Percentiles rank a stretch among this genome's conserved stretches.
Evolutionary conservation across 2,797 vertebrate genomes (phyloP).

Genomic region (Buceros bicornis): DNA sequence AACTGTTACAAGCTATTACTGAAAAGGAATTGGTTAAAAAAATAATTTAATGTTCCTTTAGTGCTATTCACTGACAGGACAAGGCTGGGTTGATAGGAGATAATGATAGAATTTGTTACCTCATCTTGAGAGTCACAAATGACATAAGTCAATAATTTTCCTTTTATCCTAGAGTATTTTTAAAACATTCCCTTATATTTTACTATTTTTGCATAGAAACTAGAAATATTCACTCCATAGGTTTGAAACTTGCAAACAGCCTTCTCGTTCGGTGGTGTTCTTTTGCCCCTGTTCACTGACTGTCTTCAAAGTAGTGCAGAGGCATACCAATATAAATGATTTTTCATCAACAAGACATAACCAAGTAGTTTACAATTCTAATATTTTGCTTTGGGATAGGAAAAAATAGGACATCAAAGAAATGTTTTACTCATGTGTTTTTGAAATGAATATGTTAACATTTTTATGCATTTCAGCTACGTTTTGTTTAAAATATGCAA

Average conservation of each 20-base stretch:
- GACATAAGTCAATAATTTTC: neutral
- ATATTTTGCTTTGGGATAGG: neutral
- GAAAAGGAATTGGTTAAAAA: neutral
- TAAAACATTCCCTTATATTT: neutral
- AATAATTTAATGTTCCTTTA: neutral
- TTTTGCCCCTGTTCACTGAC: neutral
- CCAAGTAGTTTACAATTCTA: neutral
- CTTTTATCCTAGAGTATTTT: neutral
- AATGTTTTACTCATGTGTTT: neutral
- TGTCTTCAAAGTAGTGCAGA: neutral
- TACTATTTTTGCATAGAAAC: neutral
- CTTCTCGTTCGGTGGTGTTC: neutral
- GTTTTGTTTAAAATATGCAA: conserved; percentile 5
- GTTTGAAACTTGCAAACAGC: neutral
- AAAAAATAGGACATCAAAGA: conserved; percentile 11
- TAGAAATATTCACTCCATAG: neutral
- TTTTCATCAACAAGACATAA: neutral
- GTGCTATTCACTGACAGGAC: neutral
- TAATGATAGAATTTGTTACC: neutral
- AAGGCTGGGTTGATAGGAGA: neutral
- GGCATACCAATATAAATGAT: neutral
- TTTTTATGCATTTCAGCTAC: neutral
- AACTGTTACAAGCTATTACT: neutral
- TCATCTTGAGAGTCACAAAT: neutral
- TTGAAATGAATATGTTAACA: neutral